Percentiles rank a stretch among this genome's conserved stretches.
phyloP scores from a whole-genome alignment of 2,797 vertebrate species.

The Apogon hyalosoma region DNA sequence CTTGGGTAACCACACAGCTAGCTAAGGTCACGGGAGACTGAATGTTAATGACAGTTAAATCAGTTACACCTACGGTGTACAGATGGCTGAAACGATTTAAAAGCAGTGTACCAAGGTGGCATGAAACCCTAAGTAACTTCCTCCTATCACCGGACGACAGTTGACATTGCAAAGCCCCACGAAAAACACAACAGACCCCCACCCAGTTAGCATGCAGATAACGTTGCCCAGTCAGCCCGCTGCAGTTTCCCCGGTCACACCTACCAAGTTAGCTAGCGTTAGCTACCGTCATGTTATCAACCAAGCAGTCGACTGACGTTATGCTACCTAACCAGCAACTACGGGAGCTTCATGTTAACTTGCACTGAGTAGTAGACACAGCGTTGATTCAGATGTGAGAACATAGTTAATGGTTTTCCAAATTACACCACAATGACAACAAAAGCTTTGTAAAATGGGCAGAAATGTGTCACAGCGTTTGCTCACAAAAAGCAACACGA shows the following conservation, averaged over 20 bases:
- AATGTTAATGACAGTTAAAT: conserved; percentile 6
- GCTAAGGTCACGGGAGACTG: background rate
- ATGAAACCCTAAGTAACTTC: background rate
- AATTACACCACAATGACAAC: background rate
- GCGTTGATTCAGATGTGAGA: background rate
- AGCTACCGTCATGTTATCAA: conserved; percentile 11
- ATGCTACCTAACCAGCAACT: conserved; percentile 5
- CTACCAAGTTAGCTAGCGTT: conserved; percentile 10
- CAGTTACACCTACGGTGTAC: background rate
- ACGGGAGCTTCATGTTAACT: background rate
- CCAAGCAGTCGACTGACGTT: background rate
- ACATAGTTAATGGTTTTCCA: background rate
- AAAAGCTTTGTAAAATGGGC: background rate
- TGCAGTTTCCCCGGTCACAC: conserved; percentile 43
- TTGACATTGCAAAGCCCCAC: conserved; percentile 28
- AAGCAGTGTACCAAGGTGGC: background rate
- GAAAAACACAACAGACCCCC: conserved; percentile 29
- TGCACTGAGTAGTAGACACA: background rate
- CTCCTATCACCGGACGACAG: conserved; percentile 21
- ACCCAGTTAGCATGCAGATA: conserved; percentile 56
- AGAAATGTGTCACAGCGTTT: background rate
- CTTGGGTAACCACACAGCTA: background rate
- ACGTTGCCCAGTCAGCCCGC: conserved; percentile 14
- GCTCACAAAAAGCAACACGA: background rate
- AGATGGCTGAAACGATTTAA: background rate